Percentiles rank a stretch among this genome's conserved stretches.
phyloP scores from a whole-genome alignment of 2,797 vertebrate genomes.

The Corythornis leucogaster region DNA sequence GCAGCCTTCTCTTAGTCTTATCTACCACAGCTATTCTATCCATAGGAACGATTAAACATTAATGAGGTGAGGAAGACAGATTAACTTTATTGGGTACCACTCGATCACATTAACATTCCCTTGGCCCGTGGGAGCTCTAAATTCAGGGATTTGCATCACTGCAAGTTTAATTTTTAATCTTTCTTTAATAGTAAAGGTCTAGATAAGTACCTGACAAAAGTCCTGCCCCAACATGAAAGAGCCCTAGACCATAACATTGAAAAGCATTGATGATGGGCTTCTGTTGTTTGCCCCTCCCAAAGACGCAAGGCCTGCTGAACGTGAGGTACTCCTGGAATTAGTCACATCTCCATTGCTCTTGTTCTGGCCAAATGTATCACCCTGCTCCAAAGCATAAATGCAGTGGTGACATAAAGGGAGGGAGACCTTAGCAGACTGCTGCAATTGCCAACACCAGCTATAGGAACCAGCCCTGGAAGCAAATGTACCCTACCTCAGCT shows the following conservation, averaged over 20 bases:
- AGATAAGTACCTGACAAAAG: background rate
- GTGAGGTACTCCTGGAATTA: background rate
- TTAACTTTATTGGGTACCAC: constrained; percentile 16
- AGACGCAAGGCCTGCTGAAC: background rate
- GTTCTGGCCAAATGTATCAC: background rate
- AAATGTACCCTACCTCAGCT: background rate
- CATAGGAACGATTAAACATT: constrained; percentile 46
- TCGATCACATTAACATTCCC: constrained; percentile 28
- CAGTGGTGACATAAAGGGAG: background rate
- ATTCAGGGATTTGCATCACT: constrained; percentile 31
- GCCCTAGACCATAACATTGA: background rate
- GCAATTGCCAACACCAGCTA: background rate
- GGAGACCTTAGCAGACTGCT: background rate
- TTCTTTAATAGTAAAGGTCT: constrained; percentile 28
- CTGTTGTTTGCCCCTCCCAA: background rate
- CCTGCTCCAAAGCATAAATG: background rate
- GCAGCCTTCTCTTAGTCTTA: background rate
- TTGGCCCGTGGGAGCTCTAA: background rate
- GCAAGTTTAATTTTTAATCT: constrained; percentile 60
- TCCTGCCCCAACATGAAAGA: background rate
- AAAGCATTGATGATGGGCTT: background rate
- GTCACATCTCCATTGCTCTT: background rate
- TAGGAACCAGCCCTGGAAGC: background rate
- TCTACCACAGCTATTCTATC: background rate
- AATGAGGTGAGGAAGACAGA: constrained; percentile 31